Conservation (phyloP, 2,888 invertebrate genomes). For the Prosopocoilus inquinatus region DNA sequence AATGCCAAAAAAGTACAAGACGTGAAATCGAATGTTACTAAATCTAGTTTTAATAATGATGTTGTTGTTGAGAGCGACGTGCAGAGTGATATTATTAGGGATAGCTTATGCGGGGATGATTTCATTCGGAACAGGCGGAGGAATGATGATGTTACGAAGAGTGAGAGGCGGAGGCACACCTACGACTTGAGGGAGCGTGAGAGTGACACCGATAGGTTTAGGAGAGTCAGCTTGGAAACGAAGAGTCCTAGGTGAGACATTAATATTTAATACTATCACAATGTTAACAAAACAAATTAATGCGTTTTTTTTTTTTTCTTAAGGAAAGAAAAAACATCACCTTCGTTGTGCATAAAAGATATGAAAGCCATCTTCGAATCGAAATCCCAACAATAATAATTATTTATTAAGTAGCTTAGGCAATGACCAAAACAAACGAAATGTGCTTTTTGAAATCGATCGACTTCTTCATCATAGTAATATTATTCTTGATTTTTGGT, state of each 20-base stretch:
- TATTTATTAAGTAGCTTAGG: conserved; percentile 1
- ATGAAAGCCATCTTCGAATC: conserved; percentile 82
- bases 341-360: conserved; percentile 74
- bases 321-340: conserved; percentile 69
- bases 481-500: no score
- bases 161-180: conserved; percentile 35
- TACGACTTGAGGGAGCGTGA: conserved; percentile 42
- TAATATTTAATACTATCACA: conserved; percentile 6
- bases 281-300: background rate
- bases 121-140: conserved; percentile 21
- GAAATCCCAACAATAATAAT: conserved; percentile 55
- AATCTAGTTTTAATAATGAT: background rate
- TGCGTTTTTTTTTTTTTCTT: conserved; percentile 32
- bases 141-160: conserved; percentile 17
- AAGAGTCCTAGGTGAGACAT: conserved; percentile 44
- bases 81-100: background rate
- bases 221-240: conserved; percentile 43
- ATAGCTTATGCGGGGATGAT: conserved; percentile 14
- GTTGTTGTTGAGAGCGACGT: conserved; percentile 16
- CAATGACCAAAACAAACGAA: conserved; percentile 9
- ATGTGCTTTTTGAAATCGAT: background rate
- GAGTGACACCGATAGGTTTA: conserved; percentile 35
- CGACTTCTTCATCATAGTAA: no score
- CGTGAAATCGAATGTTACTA: conserved; percentile 1
- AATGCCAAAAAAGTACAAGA: conserved; percentile 13